phyloP scores from a whole-genome alignment of 2,113 vertebrate genomes.

The Synodontis membranacea region DNA sequence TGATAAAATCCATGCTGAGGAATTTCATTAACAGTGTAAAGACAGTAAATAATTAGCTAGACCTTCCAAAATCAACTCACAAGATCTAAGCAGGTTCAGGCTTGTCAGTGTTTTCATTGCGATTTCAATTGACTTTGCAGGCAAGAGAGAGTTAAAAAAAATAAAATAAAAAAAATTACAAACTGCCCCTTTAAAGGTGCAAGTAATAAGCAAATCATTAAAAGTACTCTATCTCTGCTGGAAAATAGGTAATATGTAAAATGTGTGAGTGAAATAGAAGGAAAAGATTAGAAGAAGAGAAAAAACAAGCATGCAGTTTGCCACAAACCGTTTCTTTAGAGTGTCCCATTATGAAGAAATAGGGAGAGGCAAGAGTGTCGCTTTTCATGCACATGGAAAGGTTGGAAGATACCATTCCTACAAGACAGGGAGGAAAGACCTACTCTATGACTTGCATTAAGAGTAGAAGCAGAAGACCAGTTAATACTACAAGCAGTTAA shows the following conservation, averaged over 20 bases:
- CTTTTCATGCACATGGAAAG: constrained; percentile 99
- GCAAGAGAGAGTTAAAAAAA: background rate
- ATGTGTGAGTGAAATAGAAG: background rate
- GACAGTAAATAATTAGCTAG: background rate
- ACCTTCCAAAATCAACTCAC: background rate
- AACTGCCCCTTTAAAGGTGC: background rate
- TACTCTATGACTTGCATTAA: constrained; percentile 96
- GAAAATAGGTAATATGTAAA: background rate
- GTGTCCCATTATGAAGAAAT: constrained; percentile 99
- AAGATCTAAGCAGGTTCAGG: background rate
- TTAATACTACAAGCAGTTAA: constrained; percentile 36
- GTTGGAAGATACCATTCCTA: constrained; percentile 99
- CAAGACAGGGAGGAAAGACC: constrained; percentile 96
- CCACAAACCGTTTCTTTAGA: constrained; percentile 99
- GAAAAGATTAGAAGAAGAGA: constrained; percentile 58
- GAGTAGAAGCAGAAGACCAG: constrained; percentile 75
- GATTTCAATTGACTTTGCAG: background rate
- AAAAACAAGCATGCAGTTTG: constrained; percentile 80
- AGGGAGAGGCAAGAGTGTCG: constrained; percentile 99
- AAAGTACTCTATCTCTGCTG: background rate
- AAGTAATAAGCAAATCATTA: background rate
- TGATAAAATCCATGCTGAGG: background rate
- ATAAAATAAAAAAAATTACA: background rate
- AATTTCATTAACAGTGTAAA: background rate
- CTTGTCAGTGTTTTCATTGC: background rate